These are phyloP conservation scores for Brachionus manjavacas DNA, from an alignment of 1,140 invertebrate species.

Conservation along the genomic window DNA sequence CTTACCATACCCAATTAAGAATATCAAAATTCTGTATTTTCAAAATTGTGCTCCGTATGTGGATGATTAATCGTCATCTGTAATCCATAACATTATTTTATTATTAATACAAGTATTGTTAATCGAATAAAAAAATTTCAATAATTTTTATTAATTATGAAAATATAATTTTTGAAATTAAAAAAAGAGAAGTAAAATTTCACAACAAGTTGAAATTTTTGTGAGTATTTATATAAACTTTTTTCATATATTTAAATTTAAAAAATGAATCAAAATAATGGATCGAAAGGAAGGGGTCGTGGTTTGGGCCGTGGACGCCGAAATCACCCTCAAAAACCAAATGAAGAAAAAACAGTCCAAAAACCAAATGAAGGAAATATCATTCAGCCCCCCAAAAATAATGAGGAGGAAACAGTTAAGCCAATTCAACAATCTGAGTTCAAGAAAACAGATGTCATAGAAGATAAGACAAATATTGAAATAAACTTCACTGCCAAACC, in stretches of 20 bases:
- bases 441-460: neutral
- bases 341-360: neutral
- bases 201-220: neutral
- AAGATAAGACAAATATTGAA: neutral
- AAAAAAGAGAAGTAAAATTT: neutral
- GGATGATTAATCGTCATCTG: too few species aligned
- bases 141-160: too few species aligned
- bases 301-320: neutral
- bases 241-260: neutral
- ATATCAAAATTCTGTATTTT: too few species aligned
- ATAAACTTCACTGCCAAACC: neutral
- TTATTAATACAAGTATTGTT: too few species aligned
- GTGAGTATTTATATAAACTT: neutral
- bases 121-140: too few species aligned
- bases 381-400: neutral
- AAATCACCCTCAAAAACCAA: neutral
- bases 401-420: neutral
- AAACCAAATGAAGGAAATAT: too few species aligned
- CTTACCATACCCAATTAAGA: too few species aligned
- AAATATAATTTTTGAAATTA: neutral
- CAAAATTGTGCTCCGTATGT: too few species aligned
- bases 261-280: neutral
- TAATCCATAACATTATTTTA: too few species aligned
- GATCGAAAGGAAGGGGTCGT: neutral
- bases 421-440: neutral